phyloP scores from a whole-genome alignment of 2,797 vertebrate genomes.

The Lagorchestes hirsutus region DNA sequence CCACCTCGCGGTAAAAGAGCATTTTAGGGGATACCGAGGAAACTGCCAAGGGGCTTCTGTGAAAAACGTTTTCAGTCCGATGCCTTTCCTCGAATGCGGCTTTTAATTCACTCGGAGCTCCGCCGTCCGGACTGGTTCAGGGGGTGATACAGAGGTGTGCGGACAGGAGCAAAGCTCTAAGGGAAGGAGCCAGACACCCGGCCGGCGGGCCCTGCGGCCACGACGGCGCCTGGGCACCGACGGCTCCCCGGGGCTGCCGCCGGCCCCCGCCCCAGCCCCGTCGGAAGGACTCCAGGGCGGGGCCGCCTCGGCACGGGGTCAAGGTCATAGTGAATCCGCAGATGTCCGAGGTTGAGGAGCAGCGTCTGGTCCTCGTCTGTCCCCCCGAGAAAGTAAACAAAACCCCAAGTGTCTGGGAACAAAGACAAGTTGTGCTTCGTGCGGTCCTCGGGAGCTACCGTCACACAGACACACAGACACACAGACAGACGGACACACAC shows the following conservation, averaged over 20 bases:
- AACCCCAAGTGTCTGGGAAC: constrained; percentile 84
- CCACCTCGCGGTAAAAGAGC: neutral
- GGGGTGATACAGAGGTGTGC: constrained; percentile 15
- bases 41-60: neutral
- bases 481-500: constrained; percentile 83
- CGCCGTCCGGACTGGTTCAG: neutral
- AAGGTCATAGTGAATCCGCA: constrained; percentile 57
- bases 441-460: too few species aligned
- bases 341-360: constrained; percentile 71
- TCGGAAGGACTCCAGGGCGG: neutral
- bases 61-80: constrained; percentile 2
- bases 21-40: neutral
- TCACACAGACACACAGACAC: constrained; percentile 84
- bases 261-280: neutral
- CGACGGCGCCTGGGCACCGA: neutral
- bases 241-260: neutral
- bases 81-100: constrained; percentile 17
- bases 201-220: neutral
- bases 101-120: neutral
- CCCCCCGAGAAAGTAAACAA: constrained; percentile 81
- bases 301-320: constrained; percentile 1
- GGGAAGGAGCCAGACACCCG: constrained; percentile 30
- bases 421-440: constrained; percentile 81
- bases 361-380: constrained; percentile 54
- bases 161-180: neutral